Evolutionary conservation across 2,113 vertebrate species (phyloP).

Genomic region (Melanerpes formicivorus): DNA sequence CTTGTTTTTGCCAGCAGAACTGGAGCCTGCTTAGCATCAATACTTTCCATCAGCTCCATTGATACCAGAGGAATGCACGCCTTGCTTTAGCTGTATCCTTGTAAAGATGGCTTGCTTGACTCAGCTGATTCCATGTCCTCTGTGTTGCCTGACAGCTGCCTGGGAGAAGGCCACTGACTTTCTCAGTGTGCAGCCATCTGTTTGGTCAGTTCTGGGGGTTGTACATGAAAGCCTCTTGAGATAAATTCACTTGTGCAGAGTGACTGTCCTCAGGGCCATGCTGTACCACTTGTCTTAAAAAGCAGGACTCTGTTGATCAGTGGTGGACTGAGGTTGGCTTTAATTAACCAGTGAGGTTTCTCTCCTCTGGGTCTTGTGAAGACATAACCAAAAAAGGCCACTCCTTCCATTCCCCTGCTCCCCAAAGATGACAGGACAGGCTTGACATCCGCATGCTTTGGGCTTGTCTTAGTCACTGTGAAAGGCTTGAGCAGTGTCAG

Average conservation of each 20-base stretch:
- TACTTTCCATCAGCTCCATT: conserved; percentile 50
- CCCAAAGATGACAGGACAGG: conserved; percentile 76
- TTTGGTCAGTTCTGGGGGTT: conserved; percentile 49
- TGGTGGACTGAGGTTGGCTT: conserved; percentile 23
- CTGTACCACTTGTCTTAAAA: conserved; percentile 43
- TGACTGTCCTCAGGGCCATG: conserved; percentile 61
- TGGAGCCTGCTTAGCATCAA: conserved; percentile 33
- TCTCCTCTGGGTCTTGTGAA: conserved; percentile 40
- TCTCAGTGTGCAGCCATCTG: conserved; percentile 77
- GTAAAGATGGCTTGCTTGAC: conserved; percentile 77
- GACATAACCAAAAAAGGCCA: conserved; percentile 43
- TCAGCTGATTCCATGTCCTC: conserved; percentile 75
- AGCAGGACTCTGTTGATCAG: conserved; percentile 44
- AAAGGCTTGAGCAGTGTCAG: conserved; percentile 74
- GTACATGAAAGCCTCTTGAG: conserved; percentile 73
- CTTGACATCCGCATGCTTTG: conserved; percentile 84
- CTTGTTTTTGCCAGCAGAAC: background rate
- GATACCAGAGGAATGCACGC: background rate
- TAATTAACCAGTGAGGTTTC: conserved; percentile 46
- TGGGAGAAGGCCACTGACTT: conserved; percentile 75
- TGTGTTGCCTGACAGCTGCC: conserved; percentile 76
- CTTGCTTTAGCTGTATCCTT: conserved; percentile 58
- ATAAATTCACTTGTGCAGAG: conserved; percentile 68
- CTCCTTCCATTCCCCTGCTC: background rate
- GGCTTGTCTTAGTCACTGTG: conserved; percentile 77